Conservation (phyloP, 2,888 invertebrate species). For the Hydropsyche betteni region DNA sequence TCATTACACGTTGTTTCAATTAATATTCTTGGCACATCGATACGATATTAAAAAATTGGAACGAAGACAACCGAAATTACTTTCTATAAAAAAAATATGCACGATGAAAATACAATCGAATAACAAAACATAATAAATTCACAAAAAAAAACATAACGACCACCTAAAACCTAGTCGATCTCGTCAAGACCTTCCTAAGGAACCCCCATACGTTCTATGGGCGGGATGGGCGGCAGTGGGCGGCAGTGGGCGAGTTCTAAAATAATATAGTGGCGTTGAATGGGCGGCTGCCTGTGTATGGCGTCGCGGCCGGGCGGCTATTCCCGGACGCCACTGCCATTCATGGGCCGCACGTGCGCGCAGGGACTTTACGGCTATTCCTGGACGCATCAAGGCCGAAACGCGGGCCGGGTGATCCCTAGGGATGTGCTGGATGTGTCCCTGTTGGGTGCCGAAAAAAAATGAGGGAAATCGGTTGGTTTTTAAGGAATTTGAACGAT, state of each 20-base stretch:
- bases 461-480: not conserved
- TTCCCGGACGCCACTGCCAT: conserved; percentile 42
- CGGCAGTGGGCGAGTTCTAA: not conserved
- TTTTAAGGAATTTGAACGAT: not conserved
- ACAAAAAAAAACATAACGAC: no score
- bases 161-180: no score
- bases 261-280: conserved; percentile 19
- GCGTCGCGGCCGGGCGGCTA: conserved; percentile 38
- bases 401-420: not conserved
- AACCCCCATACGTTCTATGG: no score
- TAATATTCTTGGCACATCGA: no score
- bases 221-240: no score
- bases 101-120: no score
- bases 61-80: no score
- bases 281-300: conserved; percentile 35
- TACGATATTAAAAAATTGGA: no score
- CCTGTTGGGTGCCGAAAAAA: not conserved
- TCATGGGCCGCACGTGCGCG: conserved; percentile 41
- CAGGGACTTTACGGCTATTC: conserved; percentile 21
- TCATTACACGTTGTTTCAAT: no score
- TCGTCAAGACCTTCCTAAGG: no score
- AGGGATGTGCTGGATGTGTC: conserved; percentile 6
- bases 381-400: conserved; percentile 28
- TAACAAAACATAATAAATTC: no score
- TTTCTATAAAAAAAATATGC: no score